Evolutionary conservation across 2,113 vertebrate species (phyloP).

Genomic region (Microcebus tavaratra): DNA sequence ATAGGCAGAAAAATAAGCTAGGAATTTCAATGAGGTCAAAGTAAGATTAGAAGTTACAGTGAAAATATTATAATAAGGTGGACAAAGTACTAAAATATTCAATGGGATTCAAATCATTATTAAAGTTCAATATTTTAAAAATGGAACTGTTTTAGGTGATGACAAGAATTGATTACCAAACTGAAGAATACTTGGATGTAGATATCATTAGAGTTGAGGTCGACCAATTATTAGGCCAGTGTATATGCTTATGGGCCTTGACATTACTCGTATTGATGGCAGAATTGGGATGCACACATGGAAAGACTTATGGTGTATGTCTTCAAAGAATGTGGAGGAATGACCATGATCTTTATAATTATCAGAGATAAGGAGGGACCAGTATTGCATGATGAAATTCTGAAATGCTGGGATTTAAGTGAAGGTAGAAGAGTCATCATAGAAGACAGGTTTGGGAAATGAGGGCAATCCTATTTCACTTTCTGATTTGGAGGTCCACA

Average conservation of each 20-base stretch:
- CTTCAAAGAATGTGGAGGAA: neutral
- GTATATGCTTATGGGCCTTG: neutral
- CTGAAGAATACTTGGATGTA: neutral
- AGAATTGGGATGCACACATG: neutral
- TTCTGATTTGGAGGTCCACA: neutral
- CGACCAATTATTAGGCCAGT: neutral
- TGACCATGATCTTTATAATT: neutral
- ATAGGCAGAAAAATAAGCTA: neutral
- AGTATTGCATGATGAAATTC: neutral
- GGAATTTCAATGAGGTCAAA: neutral
- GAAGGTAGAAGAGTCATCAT: neutral
- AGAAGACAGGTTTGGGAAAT: neutral
- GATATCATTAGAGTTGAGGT: neutral
- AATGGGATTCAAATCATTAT: neutral
- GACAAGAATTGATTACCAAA: neutral
- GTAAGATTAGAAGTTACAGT: neutral
- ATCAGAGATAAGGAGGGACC: neutral
- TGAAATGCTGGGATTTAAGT: neutral
- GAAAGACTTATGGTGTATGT: neutral
- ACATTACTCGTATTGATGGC: neutral
- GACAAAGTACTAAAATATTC: neutral
- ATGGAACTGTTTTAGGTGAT: neutral
- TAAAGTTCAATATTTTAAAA: constrained; percentile 3
- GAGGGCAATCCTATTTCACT: neutral
- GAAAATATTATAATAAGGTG: neutral